These are phyloP conservation scores for Circaetus gallicus DNA, from an alignment of 2,113 vertebrate species.

Conservation along the genomic window DNA sequence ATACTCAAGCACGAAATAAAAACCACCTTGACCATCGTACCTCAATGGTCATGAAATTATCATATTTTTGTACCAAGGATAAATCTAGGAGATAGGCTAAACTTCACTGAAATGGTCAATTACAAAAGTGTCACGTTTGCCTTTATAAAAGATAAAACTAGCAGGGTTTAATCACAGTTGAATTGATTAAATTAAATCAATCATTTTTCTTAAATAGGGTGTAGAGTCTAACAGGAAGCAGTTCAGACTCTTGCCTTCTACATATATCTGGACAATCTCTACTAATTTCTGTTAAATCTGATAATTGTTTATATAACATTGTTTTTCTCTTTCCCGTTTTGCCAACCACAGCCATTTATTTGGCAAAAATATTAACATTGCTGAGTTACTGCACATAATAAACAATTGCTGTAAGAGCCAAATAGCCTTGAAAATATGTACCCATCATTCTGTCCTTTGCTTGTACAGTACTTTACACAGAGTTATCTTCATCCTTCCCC, in stretches of 20 bases:
- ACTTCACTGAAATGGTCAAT: not conserved
- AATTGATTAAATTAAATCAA: constrained; percentile 5
- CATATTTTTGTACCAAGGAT: not conserved
- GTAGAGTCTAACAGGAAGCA: not conserved
- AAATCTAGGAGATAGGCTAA: not conserved
- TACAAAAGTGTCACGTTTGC: not conserved
- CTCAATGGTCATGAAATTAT: not conserved
- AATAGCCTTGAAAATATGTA: not conserved
- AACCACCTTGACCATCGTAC: not conserved
- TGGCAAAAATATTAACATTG: not conserved
- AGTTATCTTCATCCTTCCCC: not conserved
- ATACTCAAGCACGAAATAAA: not conserved
- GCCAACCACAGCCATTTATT: not conserved
- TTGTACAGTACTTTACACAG: not conserved
- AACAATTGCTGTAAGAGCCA: not conserved
- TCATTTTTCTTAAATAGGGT: not conserved
- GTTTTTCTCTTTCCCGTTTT: not conserved
- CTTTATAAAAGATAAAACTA: not conserved
- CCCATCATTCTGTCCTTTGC: not conserved
- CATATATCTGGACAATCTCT: not conserved
- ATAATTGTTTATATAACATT: not conserved
- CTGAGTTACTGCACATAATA: not conserved
- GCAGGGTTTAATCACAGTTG: not conserved
- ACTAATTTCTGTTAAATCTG: not conserved
- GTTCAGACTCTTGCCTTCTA: not conserved